Evolutionary conservation across 2,888 invertebrate species (phyloP).

Genomic region (Ecliptopera silaceata): DNA sequence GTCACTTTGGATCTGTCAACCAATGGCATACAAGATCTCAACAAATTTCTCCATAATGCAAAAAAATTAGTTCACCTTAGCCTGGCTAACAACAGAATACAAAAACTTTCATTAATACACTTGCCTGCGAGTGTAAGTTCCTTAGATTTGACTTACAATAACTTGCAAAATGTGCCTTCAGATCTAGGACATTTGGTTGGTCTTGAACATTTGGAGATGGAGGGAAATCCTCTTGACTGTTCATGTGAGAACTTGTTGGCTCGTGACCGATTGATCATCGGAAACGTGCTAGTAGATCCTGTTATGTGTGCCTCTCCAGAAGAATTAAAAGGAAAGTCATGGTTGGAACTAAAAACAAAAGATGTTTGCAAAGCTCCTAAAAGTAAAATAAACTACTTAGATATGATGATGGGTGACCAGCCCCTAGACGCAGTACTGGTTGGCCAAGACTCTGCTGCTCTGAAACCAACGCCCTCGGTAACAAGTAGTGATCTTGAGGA

Average conservation of each 20-base stretch:
- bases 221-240: conserved; percentile 87
- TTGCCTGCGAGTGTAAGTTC: conserved; percentile 84
- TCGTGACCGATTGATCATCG: conserved; percentile 83
- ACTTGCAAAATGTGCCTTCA: conserved; percentile 82
- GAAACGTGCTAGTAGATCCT: conserved; percentile 80
- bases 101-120: conserved; percentile 75
- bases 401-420: conserved; percentile 86
- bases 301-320: conserved; percentile 82
- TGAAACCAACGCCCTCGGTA: conserved; percentile 68
- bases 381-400: conserved; percentile 65
- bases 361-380: conserved; percentile 78
- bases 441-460: conserved; percentile 63
- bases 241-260: conserved; percentile 86
- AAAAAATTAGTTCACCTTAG: conserved; percentile 83
- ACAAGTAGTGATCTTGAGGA: conserved; percentile 68
- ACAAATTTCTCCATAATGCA: conserved; percentile 82
- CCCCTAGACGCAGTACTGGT: conserved; percentile 70
- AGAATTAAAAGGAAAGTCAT: conserved; percentile 76
- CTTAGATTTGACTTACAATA: conserved; percentile 85
- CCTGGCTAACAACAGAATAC: conserved; percentile 84
- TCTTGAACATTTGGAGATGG: conserved; percentile 85
- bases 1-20: conserved; percentile 85
- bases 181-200: conserved; percentile 81
- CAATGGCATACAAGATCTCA: conserved; percentile 83
- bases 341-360: conserved; percentile 83